Percentiles rank a stretch among this genome's conserved stretches.
These are phyloP conservation scores for Agriopis aurantiaria DNA, from an alignment of 2,888 invertebrate genomes.

Conservation along the genomic window DNA sequence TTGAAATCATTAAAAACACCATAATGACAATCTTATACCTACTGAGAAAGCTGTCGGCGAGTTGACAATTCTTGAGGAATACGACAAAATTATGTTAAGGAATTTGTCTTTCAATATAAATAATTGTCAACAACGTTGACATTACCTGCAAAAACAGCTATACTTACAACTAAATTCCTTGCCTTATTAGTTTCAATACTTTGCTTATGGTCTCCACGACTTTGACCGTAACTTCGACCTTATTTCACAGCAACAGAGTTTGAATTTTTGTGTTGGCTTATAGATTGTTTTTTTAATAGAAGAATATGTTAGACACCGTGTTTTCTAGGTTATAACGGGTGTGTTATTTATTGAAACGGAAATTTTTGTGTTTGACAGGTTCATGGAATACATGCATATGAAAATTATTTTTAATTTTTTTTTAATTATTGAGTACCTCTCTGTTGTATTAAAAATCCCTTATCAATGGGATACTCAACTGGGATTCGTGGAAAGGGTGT, in stretches of 20 bases:
- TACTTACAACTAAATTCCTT: conserved; percentile 25
- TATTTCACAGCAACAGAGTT: background rate
- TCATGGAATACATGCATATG: too few species aligned
- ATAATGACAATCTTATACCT: conserved; percentile 31
- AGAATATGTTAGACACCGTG: background rate
- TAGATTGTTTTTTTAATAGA: background rate
- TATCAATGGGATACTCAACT: too few species aligned
- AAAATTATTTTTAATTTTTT: too few species aligned
- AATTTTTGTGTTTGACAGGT: too few species aligned
- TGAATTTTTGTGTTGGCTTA: background rate
- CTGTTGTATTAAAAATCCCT: too few species aligned
- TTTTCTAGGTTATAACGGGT: conserved; percentile 2
- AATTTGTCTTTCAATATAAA: conserved; percentile 32
- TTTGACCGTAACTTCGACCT: background rate
- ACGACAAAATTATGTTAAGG: conserved; percentile 18
- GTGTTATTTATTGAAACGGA: too few species aligned
- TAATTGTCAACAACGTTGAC: conserved; percentile 24
- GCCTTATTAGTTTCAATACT: conserved; percentile 19
- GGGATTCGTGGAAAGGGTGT: too few species aligned
- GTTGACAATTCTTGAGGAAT: conserved; percentile 15
- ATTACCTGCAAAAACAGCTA: conserved; percentile 34
- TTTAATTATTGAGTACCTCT: too few species aligned
- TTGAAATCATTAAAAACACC: conserved; percentile 15
- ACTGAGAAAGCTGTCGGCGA: conserved; percentile 36
- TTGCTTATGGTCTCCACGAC: background rate